A percentile compares a stretch with the other conserved stretches of the same genome.
These are phyloP conservation scores for Acromyrmex echinatior DNA, from an alignment of 1,140 invertebrate species.

Conservation along the genomic window DNA sequence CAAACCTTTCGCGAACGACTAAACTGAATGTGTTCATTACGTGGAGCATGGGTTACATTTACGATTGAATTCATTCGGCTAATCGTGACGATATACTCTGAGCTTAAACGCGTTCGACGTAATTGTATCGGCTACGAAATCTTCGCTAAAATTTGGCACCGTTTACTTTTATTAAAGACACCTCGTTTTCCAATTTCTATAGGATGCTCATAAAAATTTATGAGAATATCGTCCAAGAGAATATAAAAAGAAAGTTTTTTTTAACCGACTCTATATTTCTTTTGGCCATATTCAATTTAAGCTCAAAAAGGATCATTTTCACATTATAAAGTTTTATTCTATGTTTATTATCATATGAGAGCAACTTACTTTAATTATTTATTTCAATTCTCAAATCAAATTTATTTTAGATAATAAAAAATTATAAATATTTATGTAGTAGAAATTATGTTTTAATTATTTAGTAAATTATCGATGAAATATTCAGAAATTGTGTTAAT, in stretches of 20 bases:
- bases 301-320: not conserved
- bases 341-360: not conserved
- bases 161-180: not conserved
- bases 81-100: slow-evolving; percentile 26
- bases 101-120: slow-evolving; percentile 23
- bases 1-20: slow-evolving; percentile 35
- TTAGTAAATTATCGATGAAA: slow-evolving; percentile 1
- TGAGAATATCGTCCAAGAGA: not conserved
- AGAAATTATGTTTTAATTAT: not conserved
- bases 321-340: not conserved
- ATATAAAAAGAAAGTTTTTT: not conserved
- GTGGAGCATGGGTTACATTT: slow-evolving; percentile 24
- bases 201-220: not conserved
- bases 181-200: not conserved
- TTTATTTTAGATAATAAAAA: slow-evolving; percentile 13
- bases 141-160: slow-evolving; percentile 4
- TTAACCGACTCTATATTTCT: not conserved
- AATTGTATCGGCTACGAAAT: slow-evolving; percentile 31
- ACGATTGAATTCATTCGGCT: slow-evolving; percentile 38
- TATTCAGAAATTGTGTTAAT: not conserved
- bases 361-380: not conserved
- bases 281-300: not conserved
- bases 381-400: not conserved
- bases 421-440: not conserved
- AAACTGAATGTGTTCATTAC: slow-evolving; percentile 42